phyloP scores from a whole-genome alignment of 2,888 invertebrate species.

The Philaethria dido region DNA sequence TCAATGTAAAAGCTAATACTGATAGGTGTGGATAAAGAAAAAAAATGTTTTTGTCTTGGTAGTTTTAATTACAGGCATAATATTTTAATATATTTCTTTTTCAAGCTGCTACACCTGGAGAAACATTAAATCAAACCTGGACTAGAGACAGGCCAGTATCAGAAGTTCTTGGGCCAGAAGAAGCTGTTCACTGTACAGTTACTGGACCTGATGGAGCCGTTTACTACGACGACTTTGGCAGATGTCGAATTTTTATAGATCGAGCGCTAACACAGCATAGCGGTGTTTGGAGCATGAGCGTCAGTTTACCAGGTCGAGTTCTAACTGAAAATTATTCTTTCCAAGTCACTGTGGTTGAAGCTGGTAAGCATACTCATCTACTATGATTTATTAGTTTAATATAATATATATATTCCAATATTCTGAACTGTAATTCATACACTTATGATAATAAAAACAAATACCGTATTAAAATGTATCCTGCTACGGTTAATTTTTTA shows the following conservation, averaged over 20 bases:
- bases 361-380: conserved; percentile 50
- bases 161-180: conserved; percentile 57
- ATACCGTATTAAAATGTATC: too few relatives aligned
- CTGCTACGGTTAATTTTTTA: too few relatives aligned
- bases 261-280: conserved; percentile 55
- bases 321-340: conserved; percentile 52
- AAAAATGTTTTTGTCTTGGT: too few relatives aligned
- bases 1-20: too few relatives aligned
- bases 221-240: conserved; percentile 64
- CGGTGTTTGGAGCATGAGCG: conserved; percentile 61
- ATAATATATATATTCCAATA: not conserved
- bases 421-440: not conserved
- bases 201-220: conserved; percentile 49
- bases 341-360: conserved; percentile 51
- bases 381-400: not conserved
- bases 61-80: too few relatives aligned
- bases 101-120: conserved; percentile 18
- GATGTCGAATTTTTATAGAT: conserved; percentile 57
- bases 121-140: conserved; percentile 40
- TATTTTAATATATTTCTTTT: too few relatives aligned
- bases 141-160: conserved; percentile 52
- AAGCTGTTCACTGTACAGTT: conserved; percentile 64
- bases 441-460: too few relatives aligned
- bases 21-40: too few relatives aligned
- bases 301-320: conserved; percentile 58